phyloP scores from a whole-genome alignment of 2,797 vertebrate species.

The Spinus pinus region DNA sequence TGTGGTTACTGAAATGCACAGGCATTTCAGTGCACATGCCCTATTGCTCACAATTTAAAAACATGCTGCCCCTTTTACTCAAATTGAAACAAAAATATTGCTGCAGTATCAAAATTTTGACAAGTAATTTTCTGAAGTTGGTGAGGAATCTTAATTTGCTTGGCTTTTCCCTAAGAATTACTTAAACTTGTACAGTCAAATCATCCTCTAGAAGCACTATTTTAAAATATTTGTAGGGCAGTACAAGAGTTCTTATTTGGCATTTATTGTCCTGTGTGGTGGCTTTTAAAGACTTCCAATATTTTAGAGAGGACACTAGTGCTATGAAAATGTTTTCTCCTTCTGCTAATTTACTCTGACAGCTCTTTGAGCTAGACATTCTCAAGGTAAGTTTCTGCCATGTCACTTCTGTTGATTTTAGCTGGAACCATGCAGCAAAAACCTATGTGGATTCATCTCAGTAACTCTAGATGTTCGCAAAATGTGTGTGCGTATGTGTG shows the following conservation, averaged over 20 bases:
- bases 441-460: not conserved
- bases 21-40: not conserved
- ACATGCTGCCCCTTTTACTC: not conserved
- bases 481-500: not conserved
- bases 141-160: not conserved
- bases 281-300: not conserved
- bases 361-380: not conserved
- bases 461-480: not conserved
- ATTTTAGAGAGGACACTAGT: not conserved
- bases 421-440: not conserved
- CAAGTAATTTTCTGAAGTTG: not conserved
- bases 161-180: constrained; percentile 9
- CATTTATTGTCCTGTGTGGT: not conserved
- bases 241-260: not conserved
- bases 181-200: constrained; percentile 28
- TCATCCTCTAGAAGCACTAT: constrained; percentile 27
- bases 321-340: not conserved
- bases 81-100: not conserved
- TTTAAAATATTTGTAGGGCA: constrained; percentile 25
- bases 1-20: not conserved
- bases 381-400: not conserved
- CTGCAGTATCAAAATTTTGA: not conserved
- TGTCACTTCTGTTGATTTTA: not conserved
- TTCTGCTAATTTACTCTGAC: not conserved
- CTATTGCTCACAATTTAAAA: not conserved